A percentile compares a stretch with the other conserved stretches of the same genome.
Conservation (phyloP, 2,888 invertebrate genomes). For the Zhuqinia jingwanae region DNA sequence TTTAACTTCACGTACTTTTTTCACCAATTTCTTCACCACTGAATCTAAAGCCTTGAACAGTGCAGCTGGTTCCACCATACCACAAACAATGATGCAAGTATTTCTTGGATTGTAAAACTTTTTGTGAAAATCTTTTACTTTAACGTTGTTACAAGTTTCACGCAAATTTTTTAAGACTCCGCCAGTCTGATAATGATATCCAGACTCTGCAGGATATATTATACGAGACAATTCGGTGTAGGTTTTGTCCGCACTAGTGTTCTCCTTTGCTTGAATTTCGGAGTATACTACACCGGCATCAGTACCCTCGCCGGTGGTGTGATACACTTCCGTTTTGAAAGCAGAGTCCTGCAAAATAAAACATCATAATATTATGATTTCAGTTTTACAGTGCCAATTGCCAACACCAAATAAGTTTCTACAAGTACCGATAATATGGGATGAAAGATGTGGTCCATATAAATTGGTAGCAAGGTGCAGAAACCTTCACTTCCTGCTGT, state of each 20-base stretch:
- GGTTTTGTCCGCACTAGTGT: constrained; percentile 88
- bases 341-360: constrained; percentile 86
- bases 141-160: constrained; percentile 89
- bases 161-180: constrained; percentile 92
- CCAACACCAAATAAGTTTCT: not conserved
- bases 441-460: constrained; percentile 93
- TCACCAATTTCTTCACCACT: constrained; percentile 89
- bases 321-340: constrained; percentile 95
- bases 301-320: constrained; percentile 92
- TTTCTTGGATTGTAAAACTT: constrained; percentile 95
- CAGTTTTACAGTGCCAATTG: not conserved
- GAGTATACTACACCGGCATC: constrained; percentile 98
- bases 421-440: constrained; percentile 87
- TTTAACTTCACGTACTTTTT: constrained; percentile 85
- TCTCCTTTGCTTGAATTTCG: constrained; percentile 95
- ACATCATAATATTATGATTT: not conserved
- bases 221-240: constrained; percentile 85
- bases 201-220: constrained; percentile 90
- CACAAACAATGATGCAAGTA: constrained; percentile 90
- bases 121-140: constrained; percentile 90
- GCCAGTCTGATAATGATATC: constrained; percentile 92
- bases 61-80: constrained; percentile 88
- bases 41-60: constrained; percentile 88
- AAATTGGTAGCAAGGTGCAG: constrained; percentile 92
- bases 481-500: constrained; percentile 94